Evolutionary conservation across 2,113 vertebrate species (phyloP), one percentile per base, ranked within the genome.

Genomic region (Fulmarus glacialis): DNA sequence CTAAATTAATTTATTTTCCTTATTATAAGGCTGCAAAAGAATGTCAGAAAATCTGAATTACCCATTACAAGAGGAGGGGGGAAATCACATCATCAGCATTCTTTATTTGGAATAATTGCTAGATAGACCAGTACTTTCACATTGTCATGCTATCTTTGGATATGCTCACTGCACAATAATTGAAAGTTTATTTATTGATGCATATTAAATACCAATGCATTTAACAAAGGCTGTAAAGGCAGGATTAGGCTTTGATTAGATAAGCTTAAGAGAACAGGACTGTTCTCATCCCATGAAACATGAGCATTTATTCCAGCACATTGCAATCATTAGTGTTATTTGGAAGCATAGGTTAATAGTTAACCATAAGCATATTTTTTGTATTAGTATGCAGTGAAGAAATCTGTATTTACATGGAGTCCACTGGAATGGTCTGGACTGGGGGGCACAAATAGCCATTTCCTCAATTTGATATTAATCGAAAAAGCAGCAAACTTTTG

Each of bases 121-220:
- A 87, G 94, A 91, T 84, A 98, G 72, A 92, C 38, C 82, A 96
- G 79, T 96, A 96, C 81, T 91, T 98, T 97, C 97, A 96, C 71
- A 96, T 81, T 95, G 93, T 97, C 92, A 87, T 90, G 81, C 81
- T 97, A 93, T 96, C 96, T 97, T 97, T 96, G 90, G 90, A 90
- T 96, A 77, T 96, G 82, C 93, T 98, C 94, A 86, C 82, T 94
- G 96, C 91, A 97, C 97, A 96, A 97, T 96, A 98, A 97, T 91
- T 98, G 79, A 96, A 98, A 98, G 92, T 98, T 98, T 97, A 97
- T 98, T 98, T 98, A 97, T 93, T 96, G 96, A 97, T 97, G 94
- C 97, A 98, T 97, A 96, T 92, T 97, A 98, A 98, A 96, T 97
- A 98, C 95, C 95, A 97, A 63, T 83, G 96, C 96, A 94, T 92